Conservation (phyloP, 35 echinoderm and acorn worm species). For the Hemicentrotus pulcherrimus region DNA sequence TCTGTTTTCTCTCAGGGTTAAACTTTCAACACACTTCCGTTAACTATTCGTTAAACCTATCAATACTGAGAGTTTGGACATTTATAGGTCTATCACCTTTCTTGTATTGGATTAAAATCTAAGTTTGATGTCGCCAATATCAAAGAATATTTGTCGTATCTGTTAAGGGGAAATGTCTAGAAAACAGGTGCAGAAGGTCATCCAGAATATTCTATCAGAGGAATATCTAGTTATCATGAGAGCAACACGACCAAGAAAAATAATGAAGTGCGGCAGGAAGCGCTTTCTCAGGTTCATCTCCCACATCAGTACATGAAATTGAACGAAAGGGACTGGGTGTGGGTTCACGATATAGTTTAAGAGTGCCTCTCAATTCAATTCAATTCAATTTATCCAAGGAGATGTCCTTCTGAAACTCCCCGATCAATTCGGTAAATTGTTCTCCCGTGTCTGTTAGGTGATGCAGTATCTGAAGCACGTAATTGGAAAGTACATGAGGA, state of each 20-base stretch:
- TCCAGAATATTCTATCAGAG: background rate
- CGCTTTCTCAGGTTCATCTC: background rate
- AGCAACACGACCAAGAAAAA: background rate
- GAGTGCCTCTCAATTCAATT: background rate
- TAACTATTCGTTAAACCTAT: too few species aligned
- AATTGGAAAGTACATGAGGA: constrained; percentile 10
- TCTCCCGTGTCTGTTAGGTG: background rate
- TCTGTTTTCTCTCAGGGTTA: too few species aligned
- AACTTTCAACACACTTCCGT: too few species aligned
- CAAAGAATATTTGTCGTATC: too few species aligned
- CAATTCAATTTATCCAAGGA: background rate
- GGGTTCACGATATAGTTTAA: background rate
- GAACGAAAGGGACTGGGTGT: background rate
- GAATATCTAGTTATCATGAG: background rate
- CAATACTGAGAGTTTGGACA: too few species aligned
- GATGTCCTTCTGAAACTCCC: background rate
- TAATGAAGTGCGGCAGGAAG: background rate
- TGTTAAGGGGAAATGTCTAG: background rate
- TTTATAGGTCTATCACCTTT: too few species aligned
- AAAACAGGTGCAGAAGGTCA: background rate
- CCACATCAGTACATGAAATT: background rate
- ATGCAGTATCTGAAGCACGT: background rate
- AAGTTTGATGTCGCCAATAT: too few species aligned
- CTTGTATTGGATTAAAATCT: too few species aligned
- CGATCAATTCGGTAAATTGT: background rate